Evolutionary conservation across 2,888 invertebrate genomes (phyloP), one percentile per base, ranked within the genome.

Genomic region (Morinoia aosen): DNA sequence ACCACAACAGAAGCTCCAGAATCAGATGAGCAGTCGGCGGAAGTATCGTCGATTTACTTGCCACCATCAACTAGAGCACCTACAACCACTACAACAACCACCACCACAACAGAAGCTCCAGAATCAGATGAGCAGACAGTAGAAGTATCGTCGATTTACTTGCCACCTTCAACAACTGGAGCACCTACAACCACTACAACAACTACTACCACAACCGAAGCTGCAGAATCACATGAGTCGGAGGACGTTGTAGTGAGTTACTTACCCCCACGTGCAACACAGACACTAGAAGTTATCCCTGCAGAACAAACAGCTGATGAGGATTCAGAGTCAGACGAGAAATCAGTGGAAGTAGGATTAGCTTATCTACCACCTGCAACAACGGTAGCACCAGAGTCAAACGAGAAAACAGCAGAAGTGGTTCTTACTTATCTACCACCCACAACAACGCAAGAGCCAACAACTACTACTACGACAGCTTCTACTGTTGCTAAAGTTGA

Each of bases 391-490:
- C 90, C 90, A 90, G 90, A 39, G 33, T 33, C 12, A 2, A 58
- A 57, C 58, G 93, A 56, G 16, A 33, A 93, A 33, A 58, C 93
- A 16, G 93, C 11, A 33, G 93, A 93, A 57, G n/a, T 93, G 57
- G n/a, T 33, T 56, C 39, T 57, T 40, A 40, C 39, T 57, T 93
- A 93, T 57, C n/a, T 58, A n/a, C 33, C 93, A 57, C 93, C 93
- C 3, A 3, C 93, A 57, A 57, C 93, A 93, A 93, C 93, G 10
- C 93, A 93, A 33, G 93, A 56, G 57, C 58, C 93, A 93, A 93
- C 57, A 33, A 93, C 93, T 16, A 93, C 56, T 40, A 12, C 91
- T 16, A 91, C 93, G 3, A 93, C 93, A 57, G n/a, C n/a, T n/a
- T 57, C 93, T 25, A 33, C 4, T 1, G 57, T 58, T 12, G 16